Evolutionary conservation across 2,888 invertebrate genomes (phyloP).

Genomic region (Clusia tigrina): DNA sequence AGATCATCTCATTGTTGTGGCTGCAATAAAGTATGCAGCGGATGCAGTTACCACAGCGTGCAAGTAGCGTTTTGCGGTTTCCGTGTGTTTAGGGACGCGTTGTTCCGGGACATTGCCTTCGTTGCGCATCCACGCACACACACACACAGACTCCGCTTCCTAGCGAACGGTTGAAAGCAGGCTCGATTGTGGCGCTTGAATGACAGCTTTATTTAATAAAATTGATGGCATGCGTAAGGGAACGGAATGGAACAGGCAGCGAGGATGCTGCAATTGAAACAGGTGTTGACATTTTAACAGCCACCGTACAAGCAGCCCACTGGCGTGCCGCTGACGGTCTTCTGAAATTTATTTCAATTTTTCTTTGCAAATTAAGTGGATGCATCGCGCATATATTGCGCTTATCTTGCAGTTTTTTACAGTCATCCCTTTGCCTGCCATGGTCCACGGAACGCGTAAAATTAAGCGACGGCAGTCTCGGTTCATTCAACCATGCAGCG

Average conservation of each 20-base stretch:
- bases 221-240: not conserved
- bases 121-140: not conserved
- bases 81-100: slow-evolving; percentile 1
- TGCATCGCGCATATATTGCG: too few species aligned
- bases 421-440: too few species aligned
- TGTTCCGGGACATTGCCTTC: slow-evolving; percentile 16
- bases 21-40: not conserved
- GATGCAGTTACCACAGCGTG: not conserved
- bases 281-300: not conserved
- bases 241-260: not conserved
- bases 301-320: not conserved
- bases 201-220: not conserved
- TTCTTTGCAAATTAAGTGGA: too few species aligned
- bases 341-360: not conserved
- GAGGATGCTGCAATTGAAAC: not conserved
- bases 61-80: not conserved
- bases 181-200: not conserved
- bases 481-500: not conserved
- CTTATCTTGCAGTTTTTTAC: too few species aligned
- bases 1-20: not conserved
- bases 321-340: not conserved
- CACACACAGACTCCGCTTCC: not conserved
- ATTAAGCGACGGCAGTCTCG: not conserved
- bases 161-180: not conserved
- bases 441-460: too few species aligned